A percentile compares a stretch with the other conserved stretches of the same genome.
Evolutionary conservation across 2,888 invertebrate genomes (phyloP).

Genomic region (Mesorhabditis belari): DNA sequence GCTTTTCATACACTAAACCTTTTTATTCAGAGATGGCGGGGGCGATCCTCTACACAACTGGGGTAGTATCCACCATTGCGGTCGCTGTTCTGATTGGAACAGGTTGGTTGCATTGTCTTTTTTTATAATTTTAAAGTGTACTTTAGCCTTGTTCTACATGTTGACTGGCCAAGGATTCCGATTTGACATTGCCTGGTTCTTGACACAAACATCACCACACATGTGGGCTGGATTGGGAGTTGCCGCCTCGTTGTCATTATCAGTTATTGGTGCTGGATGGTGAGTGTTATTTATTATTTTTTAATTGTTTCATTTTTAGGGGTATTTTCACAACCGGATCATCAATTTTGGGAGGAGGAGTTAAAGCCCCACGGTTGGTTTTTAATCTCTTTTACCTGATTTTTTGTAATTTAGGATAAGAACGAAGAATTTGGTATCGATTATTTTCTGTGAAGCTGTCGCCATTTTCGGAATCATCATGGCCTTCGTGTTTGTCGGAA

Average conservation of each 20-base stretch:
- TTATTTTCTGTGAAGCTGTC: constrained; percentile 99
- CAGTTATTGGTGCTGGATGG: constrained; percentile 94
- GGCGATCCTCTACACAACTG: constrained; percentile 44
- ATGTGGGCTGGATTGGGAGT: constrained; percentile 94
- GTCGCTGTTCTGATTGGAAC: constrained; percentile 38
- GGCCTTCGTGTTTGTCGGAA: constrained; percentile 75
- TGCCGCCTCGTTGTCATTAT: constrained; percentile 83
- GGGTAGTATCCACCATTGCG: constrained; percentile 25
- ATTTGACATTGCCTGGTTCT: constrained; percentile 63
- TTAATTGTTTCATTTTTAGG: constrained; percentile 55
- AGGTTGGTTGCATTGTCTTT: constrained; percentile 18
- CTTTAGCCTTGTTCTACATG: constrained; percentile 54
- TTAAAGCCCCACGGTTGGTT: constrained; percentile 78
- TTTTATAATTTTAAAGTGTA: neutral
- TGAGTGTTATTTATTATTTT: constrained; percentile 50
- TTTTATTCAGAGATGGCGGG: constrained; percentile 34
- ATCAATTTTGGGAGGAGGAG: constrained; percentile 93
- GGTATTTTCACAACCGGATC: constrained; percentile 95
- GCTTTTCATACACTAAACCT: constrained; percentile 5
- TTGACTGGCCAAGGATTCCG: constrained; percentile 57
- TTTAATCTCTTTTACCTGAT: neutral
- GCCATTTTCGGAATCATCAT: constrained; percentile 98
- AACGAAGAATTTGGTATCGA: constrained; percentile 97
- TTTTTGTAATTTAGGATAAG: constrained; percentile 68
- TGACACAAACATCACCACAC: constrained; percentile 80